These are phyloP conservation scores for Polydrusus pterygomalis DNA, from an alignment of 2,888 invertebrate genomes.

Conservation along the genomic window DNA sequence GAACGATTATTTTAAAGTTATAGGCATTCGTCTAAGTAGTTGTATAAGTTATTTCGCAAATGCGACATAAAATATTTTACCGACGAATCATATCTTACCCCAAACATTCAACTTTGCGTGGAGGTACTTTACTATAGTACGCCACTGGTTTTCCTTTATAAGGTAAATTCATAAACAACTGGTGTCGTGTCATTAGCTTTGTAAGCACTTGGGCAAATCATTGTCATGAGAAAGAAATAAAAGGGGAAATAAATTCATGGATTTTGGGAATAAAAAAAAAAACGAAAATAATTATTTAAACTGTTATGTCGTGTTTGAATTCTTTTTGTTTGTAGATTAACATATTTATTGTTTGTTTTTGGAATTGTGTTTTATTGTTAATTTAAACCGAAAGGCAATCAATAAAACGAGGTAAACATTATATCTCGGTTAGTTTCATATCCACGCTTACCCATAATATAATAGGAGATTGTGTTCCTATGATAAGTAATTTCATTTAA, in stretches of 20 bases:
- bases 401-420: too few species aligned
- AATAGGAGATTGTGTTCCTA: too few species aligned
- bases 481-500: too few species aligned
- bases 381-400: too few species aligned
- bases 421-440: too few species aligned
- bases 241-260: neutral
- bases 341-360: conserved; percentile 17
- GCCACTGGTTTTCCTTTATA: neutral
- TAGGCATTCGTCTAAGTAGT: too few species aligned
- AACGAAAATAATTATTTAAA: neutral
- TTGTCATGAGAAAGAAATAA: neutral
- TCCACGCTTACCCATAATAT: too few species aligned
- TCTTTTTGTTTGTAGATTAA: neutral
- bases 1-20: too few species aligned
- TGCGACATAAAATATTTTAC: too few species aligned
- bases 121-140: neutral
- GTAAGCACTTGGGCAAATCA: conserved; percentile 1
- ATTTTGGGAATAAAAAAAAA: neutral
- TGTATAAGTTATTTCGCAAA: too few species aligned
- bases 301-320: neutral
- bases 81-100: too few species aligned
- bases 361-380: neutral
- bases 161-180: conserved; percentile 14
- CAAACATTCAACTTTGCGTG: too few species aligned
- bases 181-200: conserved; percentile 4